Conservation (phyloP, 2,797 vertebrate species). For the Lacerta bilineata region DNA sequence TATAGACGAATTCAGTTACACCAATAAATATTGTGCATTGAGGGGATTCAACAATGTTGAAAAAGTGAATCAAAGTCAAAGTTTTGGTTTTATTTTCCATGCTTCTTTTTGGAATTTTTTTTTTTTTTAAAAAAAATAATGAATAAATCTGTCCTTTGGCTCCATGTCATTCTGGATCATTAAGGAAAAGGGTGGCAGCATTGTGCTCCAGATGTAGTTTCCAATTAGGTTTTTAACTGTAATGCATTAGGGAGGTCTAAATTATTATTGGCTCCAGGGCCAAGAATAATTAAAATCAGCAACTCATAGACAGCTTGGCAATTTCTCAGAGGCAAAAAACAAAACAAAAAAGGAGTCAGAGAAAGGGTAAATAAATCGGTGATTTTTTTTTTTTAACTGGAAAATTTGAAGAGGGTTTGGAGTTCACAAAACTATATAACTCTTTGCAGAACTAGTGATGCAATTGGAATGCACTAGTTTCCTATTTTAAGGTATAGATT, state of each 20-base stretch:
- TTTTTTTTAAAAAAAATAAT: neutral
- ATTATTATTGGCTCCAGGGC: conserved; percentile 43
- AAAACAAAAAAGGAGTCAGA: neutral
- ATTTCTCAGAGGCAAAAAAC: neutral
- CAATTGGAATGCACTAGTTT: neutral
- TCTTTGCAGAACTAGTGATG: neutral
- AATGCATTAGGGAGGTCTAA: conserved; percentile 33
- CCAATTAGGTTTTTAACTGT: conserved; percentile 46
- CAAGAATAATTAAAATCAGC: conserved; percentile 45
- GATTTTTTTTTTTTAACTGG: neutral
- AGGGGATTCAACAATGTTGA: neutral
- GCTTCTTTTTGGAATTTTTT: neutral
- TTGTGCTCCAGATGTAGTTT: conserved; percentile 31
- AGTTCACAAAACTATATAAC: neutral
- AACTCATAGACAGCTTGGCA: conserved; percentile 1
- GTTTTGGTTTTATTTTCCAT: neutral
- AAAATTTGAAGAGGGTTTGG: neutral
- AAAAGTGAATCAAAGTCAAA: neutral
- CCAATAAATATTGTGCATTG: neutral
- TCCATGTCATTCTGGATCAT: conserved; percentile 8
- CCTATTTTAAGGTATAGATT: no score
- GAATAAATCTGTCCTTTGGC: conserved; percentile 14
- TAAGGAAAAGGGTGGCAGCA: conserved; percentile 43
- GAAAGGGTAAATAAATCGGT: neutral
- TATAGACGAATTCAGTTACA: neutral